These are phyloP conservation scores for Cephalopterus ornatus DNA, from an alignment of 2,113 vertebrate genomes.

Conservation along the genomic window DNA sequence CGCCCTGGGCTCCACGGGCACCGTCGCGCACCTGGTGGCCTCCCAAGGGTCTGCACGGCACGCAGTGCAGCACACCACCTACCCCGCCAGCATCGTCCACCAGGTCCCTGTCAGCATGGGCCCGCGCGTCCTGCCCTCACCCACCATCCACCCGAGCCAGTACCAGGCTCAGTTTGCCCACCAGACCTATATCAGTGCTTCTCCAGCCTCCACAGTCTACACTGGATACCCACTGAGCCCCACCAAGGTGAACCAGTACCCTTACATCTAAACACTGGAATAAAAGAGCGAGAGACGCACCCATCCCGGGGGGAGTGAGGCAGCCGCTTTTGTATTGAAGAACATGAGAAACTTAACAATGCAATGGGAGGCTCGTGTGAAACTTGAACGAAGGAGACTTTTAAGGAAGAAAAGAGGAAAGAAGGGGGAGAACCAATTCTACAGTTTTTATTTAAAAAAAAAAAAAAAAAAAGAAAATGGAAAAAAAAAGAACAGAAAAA, in stretches of 20 bases:
- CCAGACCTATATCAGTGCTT: constrained; percentile 98
- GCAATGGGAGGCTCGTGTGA: constrained; percentile 55
- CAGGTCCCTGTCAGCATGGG: constrained; percentile 97
- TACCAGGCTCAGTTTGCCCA: constrained; percentile 97
- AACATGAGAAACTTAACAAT: constrained; percentile 63
- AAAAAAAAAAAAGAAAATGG: constrained; percentile 36
- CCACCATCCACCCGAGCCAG: constrained; percentile 93
- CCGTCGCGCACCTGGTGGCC: constrained; percentile 94
- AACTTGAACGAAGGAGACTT: constrained; percentile 76
- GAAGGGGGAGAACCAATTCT: constrained; percentile 64
- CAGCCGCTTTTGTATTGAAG: constrained; percentile 67
- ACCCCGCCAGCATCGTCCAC: constrained; percentile 92
- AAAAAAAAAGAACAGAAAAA: constrained; percentile 58
- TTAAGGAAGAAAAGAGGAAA: constrained; percentile 66
- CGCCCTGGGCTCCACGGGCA: constrained; percentile 90
- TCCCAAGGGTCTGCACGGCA: constrained; percentile 91
- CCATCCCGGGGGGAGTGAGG: neutral
- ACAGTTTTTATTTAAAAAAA: constrained; percentile 73
- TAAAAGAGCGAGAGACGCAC: constrained; percentile 5
- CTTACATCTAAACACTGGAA: constrained; percentile 94
- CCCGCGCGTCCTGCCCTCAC: constrained; percentile 90
- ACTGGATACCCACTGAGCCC: constrained; percentile 99
- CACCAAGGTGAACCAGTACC: constrained; percentile 99
- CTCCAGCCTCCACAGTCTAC: constrained; percentile 97
- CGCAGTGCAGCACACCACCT: constrained; percentile 88